These are phyloP conservation scores for Tethea ocularis DNA, from an alignment of 2,888 invertebrate genomes.

Conservation along the genomic window DNA sequence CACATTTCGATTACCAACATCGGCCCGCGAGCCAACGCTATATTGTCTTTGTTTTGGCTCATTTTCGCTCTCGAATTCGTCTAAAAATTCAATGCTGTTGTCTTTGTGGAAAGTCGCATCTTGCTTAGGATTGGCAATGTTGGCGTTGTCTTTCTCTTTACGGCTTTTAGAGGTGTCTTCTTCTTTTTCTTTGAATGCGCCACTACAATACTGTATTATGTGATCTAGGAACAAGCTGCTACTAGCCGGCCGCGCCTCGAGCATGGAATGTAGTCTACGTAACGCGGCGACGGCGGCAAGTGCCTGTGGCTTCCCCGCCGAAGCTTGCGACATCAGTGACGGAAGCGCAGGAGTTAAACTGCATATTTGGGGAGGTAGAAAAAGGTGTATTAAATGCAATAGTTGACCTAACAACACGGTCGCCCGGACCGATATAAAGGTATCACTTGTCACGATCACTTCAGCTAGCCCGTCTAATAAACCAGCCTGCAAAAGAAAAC, in stretches of 20 bases:
- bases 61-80: conserved; percentile 62
- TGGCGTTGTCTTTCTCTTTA: not conserved
- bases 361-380: conserved; percentile 84
- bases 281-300: conserved; percentile 92
- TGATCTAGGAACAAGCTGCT: conserved; percentile 93
- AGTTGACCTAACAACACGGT: conserved; percentile 95
- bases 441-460: conserved; percentile 95
- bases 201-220: conserved; percentile 85
- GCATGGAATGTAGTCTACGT: conserved; percentile 90
- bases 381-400: conserved; percentile 92
- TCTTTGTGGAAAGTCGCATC: not conserved
- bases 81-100: not conserved
- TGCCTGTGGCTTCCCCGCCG: conserved; percentile 91
- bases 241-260: conserved; percentile 91
- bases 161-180: conserved; percentile 62
- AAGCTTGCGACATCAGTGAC: conserved; percentile 90
- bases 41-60: conserved; percentile 71
- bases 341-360: conserved; percentile 80
- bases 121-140: not conserved
- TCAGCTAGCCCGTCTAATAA: conserved; percentile 95
- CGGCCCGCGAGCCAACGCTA: conserved; percentile 73
- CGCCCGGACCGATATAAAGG: conserved; percentile 94
- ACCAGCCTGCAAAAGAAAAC: conserved; percentile 83
- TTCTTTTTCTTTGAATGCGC: conserved; percentile 29
- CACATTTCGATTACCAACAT: conserved; percentile 73